These are phyloP conservation scores for Anoplopoma fimbria DNA, from an alignment of 2,113 vertebrate genomes.

Conservation along the genomic window DNA sequence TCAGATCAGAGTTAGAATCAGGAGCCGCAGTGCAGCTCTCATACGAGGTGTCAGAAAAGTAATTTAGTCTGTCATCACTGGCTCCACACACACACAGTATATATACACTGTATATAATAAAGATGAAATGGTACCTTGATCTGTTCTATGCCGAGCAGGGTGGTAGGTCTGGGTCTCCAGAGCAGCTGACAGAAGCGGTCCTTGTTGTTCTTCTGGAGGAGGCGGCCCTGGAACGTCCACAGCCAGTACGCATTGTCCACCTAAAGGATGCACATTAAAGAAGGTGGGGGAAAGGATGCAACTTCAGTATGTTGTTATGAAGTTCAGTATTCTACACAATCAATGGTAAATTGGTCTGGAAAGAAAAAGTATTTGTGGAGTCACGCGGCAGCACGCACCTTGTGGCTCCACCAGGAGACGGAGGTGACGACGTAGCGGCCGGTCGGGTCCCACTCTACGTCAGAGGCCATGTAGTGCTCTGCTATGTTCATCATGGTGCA, in stretches of 20 bases:
- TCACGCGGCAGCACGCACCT: constrained; percentile 79
- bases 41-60: constrained; percentile 76
- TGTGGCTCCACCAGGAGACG: constrained; percentile 99
- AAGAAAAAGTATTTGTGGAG: too few species aligned
- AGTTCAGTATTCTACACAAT: too few species aligned
- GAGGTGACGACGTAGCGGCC: constrained; percentile 96
- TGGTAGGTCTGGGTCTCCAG: constrained; percentile 94
- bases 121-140: constrained; percentile 86
- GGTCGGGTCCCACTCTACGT: constrained; percentile 98
- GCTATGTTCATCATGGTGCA: constrained; percentile 99
- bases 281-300: neutral
- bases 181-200: constrained; percentile 98
- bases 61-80: constrained; percentile 60
- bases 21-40: constrained; percentile 65
- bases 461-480: constrained; percentile 97
- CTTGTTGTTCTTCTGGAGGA: constrained; percentile 98
- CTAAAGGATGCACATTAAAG: constrained; percentile 72
- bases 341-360: neutral
- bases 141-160: constrained; percentile 89
- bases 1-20: constrained; percentile 69
- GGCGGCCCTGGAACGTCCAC: constrained; percentile 98
- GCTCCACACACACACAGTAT: neutral
- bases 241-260: constrained; percentile 99
- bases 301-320: neutral
- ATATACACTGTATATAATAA: neutral